These are phyloP conservation scores for Epinotia bilunana DNA, from an alignment of 2,888 invertebrate species.

Conservation along the genomic window DNA sequence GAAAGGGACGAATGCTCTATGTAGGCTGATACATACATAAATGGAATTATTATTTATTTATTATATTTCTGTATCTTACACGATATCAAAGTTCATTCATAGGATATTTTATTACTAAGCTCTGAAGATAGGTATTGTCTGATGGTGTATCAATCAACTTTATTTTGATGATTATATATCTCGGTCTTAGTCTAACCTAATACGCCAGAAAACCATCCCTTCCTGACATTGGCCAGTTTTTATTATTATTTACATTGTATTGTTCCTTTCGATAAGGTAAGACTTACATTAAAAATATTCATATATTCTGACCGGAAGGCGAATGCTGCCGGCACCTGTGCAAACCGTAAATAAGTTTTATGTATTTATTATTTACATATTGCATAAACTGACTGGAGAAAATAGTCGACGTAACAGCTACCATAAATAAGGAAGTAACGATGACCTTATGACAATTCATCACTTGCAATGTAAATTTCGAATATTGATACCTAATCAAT, in stretches of 20 bases:
- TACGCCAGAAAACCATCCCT: neutral
- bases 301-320: constrained; percentile 57
- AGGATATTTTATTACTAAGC: too few species aligned
- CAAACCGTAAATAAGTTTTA: constrained; percentile 60
- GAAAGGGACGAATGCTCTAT: too few species aligned
- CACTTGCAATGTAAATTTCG: neutral
- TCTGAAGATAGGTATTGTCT: too few species aligned
- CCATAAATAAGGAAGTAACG: constrained; percentile 32
- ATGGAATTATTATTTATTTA: neutral
- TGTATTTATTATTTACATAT: constrained; percentile 59
- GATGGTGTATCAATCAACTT: neutral
- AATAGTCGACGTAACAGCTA: constrained; percentile 45
- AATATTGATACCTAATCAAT: neutral
- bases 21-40: too few species aligned
- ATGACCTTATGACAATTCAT: constrained; percentile 24
- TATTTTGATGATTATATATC: constrained; percentile 1
- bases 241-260: constrained; percentile 11
- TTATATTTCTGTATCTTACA: neutral
- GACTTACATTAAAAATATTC: constrained; percentile 53
- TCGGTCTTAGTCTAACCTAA: neutral
- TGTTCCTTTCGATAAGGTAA: constrained; percentile 33
- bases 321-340: constrained; percentile 57
- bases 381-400: constrained; percentile 49
- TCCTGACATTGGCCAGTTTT: neutral
- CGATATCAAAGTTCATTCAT: too few species aligned